Conservation (phyloP, 2,113 vertebrate species). For the Machaerirhynchus nigripectus region DNA sequence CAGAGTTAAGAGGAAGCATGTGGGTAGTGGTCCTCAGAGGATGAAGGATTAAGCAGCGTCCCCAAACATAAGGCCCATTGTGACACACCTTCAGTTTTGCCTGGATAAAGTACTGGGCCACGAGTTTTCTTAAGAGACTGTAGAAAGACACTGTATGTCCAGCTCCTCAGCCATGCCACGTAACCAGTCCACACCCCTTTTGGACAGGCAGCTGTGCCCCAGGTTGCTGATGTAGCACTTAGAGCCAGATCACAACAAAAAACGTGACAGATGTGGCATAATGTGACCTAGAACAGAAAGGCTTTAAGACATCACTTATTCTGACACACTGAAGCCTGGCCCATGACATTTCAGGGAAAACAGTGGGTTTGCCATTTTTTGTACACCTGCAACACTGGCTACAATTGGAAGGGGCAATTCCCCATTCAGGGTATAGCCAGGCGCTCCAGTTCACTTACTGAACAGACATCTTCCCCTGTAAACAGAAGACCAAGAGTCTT, state of each 20-base stretch:
- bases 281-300: background rate
- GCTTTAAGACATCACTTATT: background rate
- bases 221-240: background rate
- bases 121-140: background rate
- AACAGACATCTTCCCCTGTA: background rate
- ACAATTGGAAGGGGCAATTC: background rate
- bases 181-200: background rate
- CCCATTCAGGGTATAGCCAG: background rate
- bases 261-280: accelerated
- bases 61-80: background rate
- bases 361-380: background rate
- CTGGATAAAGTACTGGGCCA: background rate
- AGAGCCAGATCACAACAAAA: background rate
- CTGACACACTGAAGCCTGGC: background rate
- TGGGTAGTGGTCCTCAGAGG: background rate
- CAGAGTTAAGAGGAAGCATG: background rate
- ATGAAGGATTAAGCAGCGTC: background rate
- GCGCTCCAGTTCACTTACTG: accelerated
- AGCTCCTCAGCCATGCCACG: accelerated
- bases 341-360: background rate
- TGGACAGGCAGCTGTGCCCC: background rate
- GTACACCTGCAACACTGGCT: background rate
- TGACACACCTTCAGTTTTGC: background rate
- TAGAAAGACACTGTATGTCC: background rate
- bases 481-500: background rate